phyloP scores from a whole-genome alignment of 2,113 vertebrate genomes.

The Oenanthe melanoleuca region DNA sequence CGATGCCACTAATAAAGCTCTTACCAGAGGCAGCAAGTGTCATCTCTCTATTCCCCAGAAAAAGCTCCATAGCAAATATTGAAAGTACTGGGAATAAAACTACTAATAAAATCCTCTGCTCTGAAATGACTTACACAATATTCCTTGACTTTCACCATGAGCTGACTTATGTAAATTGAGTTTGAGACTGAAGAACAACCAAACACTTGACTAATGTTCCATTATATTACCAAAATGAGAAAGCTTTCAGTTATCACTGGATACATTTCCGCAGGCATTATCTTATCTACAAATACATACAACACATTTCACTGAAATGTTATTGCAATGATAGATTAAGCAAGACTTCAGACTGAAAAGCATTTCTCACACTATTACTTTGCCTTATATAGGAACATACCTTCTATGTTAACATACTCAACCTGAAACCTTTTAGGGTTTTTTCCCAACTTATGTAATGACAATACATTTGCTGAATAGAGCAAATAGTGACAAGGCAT shows the following conservation, averaged over 20 bases:
- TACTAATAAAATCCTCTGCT: neutral
- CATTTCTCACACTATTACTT: neutral
- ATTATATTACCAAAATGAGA: slow-evolving; percentile 13
- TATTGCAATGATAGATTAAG: neutral
- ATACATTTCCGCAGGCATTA: neutral
- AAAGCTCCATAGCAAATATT: neutral
- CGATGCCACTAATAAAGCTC: neutral
- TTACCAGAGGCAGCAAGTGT: neutral
- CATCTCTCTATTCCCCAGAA: slow-evolving; percentile 4
- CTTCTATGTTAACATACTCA: neutral
- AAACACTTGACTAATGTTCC: neutral
- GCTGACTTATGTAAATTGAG: neutral
- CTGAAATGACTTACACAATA: neutral
- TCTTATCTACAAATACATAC: neutral
- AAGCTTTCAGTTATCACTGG: neutral
- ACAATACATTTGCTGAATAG: neutral
- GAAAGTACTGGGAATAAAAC: neutral
- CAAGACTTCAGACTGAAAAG: neutral
- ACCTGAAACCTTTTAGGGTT: neutral
- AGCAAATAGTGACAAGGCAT: neutral
- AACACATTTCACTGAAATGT: neutral
- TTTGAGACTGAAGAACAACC: neutral
- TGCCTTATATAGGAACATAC: neutral
- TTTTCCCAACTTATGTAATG: neutral
- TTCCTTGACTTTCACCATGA: neutral